phyloP scores from a whole-genome alignment of 1,140 invertebrate species.

The Penaeus chinensis region DNA sequence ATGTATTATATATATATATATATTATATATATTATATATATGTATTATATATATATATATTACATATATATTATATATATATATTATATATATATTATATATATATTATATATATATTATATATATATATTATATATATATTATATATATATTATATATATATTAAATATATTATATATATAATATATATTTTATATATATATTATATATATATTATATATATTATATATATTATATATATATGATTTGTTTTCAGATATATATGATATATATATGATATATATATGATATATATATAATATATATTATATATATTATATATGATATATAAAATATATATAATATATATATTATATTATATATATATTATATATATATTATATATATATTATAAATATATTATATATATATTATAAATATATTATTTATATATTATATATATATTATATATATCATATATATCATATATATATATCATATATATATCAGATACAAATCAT shows the following conservation, averaged over 20 bases:
- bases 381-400: neutral
- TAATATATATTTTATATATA: conserved; percentile 8
- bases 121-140: neutral
- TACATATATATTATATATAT: neutral
- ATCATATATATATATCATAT: too few relatives aligned
- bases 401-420: too few relatives aligned
- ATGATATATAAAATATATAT: neutral
- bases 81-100: neutral
- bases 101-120: neutral
- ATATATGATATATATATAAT: neutral
- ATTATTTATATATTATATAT: too few relatives aligned
- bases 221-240: neutral
- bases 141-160: conserved; percentile 1
- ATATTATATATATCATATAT: too few relatives aligned
- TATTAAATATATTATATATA: conserved; percentile 4
- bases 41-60: too few relatives aligned
- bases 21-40: too few relatives aligned
- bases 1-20: too few relatives aligned
- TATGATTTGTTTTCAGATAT: too few relatives aligned
- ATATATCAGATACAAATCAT: too few relatives aligned
- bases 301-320: conserved; percentile 4
- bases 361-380: neutral
- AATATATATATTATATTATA: neutral
- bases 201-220: neutral
- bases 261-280: neutral